Evolutionary conservation across 1,140 invertebrate species (phyloP).

Genomic region (Calephelis nemesis): DNA sequence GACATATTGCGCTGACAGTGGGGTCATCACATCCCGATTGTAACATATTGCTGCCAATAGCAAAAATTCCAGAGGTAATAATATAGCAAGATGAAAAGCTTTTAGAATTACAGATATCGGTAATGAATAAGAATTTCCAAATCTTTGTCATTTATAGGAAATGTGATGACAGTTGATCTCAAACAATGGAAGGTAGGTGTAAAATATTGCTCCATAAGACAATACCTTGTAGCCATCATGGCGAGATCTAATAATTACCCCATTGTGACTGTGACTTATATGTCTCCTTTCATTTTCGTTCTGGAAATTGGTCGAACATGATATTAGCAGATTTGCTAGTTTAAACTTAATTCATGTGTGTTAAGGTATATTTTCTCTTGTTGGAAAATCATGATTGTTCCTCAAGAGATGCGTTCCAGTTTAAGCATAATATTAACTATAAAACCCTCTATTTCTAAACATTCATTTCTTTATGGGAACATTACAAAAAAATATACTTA

Average conservation of each 20-base stretch:
- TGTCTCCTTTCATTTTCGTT: slow-evolving; percentile 9
- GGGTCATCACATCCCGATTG: too few relatives aligned
- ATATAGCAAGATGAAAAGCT: neutral
- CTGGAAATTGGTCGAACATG: neutral
- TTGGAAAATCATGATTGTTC: neutral
- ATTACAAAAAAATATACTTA: too few relatives aligned
- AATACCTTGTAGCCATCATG: slow-evolving; percentile 8
- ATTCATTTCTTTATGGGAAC: too few relatives aligned
- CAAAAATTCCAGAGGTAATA: too few relatives aligned
- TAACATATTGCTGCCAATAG: too few relatives aligned
- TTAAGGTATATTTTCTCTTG: neutral
- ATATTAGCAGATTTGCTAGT: neutral
- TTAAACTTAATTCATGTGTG: neutral
- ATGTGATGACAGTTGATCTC: neutral
- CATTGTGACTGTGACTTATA: slow-evolving; percentile 8
- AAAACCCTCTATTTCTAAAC: too few relatives aligned
- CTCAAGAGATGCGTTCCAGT: neutral
- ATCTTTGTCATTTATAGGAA: neutral
- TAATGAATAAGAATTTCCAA: neutral
- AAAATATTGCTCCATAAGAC: slow-evolving; percentile 9
- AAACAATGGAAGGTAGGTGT: slow-evolving; percentile 11
- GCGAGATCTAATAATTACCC: slow-evolving; percentile 11
- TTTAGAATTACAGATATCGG: neutral
- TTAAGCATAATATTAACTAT: too few relatives aligned
- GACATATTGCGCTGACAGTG: too few relatives aligned